These are phyloP conservation scores for Mesembrinibis cayennensis DNA, from an alignment of 2,113 vertebrate species.

Conservation along the genomic window DNA sequence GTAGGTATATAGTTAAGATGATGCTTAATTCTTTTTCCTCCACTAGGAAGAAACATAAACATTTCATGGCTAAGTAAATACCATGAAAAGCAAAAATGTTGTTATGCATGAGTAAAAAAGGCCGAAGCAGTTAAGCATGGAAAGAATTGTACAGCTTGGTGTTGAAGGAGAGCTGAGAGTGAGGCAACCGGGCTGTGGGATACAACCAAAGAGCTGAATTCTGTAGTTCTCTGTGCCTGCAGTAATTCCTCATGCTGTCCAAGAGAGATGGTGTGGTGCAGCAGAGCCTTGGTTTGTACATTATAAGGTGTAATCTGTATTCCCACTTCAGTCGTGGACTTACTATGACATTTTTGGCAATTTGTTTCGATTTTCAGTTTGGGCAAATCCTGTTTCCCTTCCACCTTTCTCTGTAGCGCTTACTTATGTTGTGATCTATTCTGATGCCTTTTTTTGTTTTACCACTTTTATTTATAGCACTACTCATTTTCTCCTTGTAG, in stretches of 20 bases:
- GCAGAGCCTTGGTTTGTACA: not conserved
- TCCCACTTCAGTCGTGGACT: not conserved
- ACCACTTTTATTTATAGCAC: not conserved
- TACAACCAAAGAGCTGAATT: not conserved
- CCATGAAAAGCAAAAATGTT: not conserved
- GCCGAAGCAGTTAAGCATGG: not conserved
- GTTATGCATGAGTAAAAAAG: not conserved
- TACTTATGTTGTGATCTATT: not conserved
- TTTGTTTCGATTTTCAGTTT: not conserved
- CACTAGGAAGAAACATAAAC: not conserved
- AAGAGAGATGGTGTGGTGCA: not conserved
- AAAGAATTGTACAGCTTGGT: not conserved
- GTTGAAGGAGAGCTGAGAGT: not conserved
- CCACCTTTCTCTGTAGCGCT: not conserved
- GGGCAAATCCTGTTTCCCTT: not conserved
- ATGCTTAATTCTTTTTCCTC: not conserved
- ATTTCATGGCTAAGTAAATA: not conserved
- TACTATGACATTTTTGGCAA: not conserved
- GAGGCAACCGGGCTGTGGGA: not conserved
- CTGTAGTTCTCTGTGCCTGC: not conserved
- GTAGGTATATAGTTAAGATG: not conserved
- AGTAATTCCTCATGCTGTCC: not conserved
- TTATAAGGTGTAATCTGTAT: not conserved
- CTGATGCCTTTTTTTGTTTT: not conserved
- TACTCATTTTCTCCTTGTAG: not conserved